phyloP scores from a whole-genome alignment of 2,113 vertebrate species.

The Nothoprocta perdicaria region DNA sequence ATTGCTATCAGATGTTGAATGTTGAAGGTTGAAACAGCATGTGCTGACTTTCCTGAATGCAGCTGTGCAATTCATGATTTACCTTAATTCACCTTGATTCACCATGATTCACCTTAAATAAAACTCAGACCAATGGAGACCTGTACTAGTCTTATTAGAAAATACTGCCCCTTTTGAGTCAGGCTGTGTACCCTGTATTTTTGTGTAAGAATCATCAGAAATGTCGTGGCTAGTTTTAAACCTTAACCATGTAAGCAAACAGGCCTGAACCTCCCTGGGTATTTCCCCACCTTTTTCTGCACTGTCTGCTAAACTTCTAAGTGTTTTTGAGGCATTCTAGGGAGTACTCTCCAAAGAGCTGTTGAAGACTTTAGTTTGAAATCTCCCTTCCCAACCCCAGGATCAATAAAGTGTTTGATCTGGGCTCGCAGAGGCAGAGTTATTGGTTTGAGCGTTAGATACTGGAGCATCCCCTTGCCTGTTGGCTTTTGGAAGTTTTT shows the following conservation, averaged over 20 bases:
- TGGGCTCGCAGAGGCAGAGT: background rate
- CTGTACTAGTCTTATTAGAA: background rate
- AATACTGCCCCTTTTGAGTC: background rate
- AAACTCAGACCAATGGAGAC: background rate
- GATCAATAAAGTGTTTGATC: background rate
- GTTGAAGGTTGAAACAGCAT: background rate
- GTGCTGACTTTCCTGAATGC: background rate
- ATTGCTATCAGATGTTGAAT: background rate
- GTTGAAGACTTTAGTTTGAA: background rate
- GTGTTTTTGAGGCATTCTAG: background rate
- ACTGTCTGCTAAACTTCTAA: background rate
- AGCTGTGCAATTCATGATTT: background rate
- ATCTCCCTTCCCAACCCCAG: background rate
- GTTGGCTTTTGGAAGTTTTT: background rate
- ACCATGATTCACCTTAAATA: background rate
- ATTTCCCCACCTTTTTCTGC: background rate
- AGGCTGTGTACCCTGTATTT: background rate
- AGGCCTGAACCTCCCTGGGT: background rate
- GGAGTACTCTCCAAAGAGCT: background rate
- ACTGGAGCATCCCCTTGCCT: background rate
- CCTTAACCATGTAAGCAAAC: too few species aligned
- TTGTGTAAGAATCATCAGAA: background rate
- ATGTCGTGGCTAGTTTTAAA: background rate
- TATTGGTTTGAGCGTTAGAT: background rate
- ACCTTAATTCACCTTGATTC: too few species aligned